phyloP scores from a whole-genome alignment of 1,140 invertebrate species.

The Euborellia annulipes region DNA sequence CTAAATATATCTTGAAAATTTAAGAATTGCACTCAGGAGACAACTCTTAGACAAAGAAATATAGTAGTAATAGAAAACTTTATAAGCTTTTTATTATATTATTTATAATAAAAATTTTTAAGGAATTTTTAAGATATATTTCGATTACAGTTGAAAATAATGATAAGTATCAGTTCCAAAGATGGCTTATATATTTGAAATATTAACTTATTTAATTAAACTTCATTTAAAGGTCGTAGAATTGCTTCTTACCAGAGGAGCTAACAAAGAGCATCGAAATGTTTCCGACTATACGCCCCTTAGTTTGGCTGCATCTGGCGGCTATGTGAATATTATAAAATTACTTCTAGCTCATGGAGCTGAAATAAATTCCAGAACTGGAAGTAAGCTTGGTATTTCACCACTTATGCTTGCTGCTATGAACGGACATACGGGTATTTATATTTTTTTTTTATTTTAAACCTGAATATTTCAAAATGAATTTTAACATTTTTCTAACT shows the following conservation, averaged over 20 bases:
- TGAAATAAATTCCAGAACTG: constrained; percentile 96
- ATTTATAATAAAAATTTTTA: too few relatives aligned
- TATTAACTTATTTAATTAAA: constrained; percentile 6
- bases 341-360: constrained; percentile 79
- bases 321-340: constrained; percentile 97
- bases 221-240: constrained; percentile 55
- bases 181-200: constrained; percentile 4
- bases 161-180: too few relatives aligned
- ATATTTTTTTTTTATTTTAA: constrained; percentile 8
- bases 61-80: too few relatives aligned
- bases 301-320: constrained; percentile 91
- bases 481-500: too few relatives aligned
- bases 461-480: too few relatives aligned
- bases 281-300: constrained; percentile 98
- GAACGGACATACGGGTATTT: constrained; percentile 84
- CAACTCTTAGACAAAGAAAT: too few relatives aligned
- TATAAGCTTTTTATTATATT: too few relatives aligned
- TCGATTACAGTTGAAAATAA: too few relatives aligned
- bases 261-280: constrained; percentile 98
- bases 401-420: constrained; percentile 98
- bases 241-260: constrained; percentile 67
- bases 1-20: too few relatives aligned
- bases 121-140: too few relatives aligned
- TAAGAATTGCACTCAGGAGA: too few relatives aligned
- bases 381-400: constrained; percentile 93